Evolutionary conservation across 2,113 vertebrate species (phyloP), one percentile per base, ranked within the genome.

Genomic region (Corythaixoides concolor): DNA sequence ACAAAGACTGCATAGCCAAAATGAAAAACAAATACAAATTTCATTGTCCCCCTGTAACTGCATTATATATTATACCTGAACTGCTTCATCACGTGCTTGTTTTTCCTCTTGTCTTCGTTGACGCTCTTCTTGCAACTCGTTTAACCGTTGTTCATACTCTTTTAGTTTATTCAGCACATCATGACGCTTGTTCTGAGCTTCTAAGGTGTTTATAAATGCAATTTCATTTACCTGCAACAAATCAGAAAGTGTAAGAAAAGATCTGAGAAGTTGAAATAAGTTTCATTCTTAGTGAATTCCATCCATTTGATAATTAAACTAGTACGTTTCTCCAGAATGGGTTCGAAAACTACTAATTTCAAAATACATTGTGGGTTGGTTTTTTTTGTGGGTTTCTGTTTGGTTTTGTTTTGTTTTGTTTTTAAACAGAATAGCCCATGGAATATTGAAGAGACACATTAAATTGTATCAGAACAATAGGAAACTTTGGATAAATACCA

Each of bases 121-220:
- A 4, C 99, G 98, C 50, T 99, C 99, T 83, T 99, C 99, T n/a
- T 99, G 99, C 35, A 99, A 97, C 80, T 99, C 99, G n/a, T 99
- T 99, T 15, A 99, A 98, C 22, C 99, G 98, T 68, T 99, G 99
- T 10, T 99, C 99, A 13, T 99, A 99, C 32, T 99, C 99, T 83
- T 99, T 99, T 16, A 99, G 97, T 80, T 99, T 99, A 47, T 99
- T 99, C 95, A 99, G 73, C 43, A 99, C 99, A 32, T 99, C 99
- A 5, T 99, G 99, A 5, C 99, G 98, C 76, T 99, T 99, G 97
- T 99, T 99, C 97, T 99, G 99, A 49, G 99, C 99, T 97, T 99
- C 99, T n/a, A 99, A 96, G 6, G 99, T 99, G 97, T 99, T 99
- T 94, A 99, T 99, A 93, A 99, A 99, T 5, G 99, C 99, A 32